Conservation (phyloP, 2,888 invertebrate genomes). For the Heliconius erato region DNA sequence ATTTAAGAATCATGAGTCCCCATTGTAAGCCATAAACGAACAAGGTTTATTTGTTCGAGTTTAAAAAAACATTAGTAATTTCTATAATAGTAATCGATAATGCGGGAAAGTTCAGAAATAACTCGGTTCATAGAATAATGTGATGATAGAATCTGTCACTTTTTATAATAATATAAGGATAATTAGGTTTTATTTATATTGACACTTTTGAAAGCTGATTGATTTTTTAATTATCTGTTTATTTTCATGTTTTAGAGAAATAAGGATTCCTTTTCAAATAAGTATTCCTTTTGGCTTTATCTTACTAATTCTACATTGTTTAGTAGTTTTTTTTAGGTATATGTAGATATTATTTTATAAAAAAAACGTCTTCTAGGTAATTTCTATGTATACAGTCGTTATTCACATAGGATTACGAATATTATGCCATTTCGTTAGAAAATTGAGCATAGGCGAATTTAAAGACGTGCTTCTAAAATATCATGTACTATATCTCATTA, state of each 20-base stretch:
- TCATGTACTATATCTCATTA: not conserved
- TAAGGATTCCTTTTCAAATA: no score
- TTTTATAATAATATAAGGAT: not conserved
- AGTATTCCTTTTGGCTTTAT: no score
- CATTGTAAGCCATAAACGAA: slow-evolving; percentile 15
- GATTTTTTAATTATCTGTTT: not conserved
- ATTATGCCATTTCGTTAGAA: not conserved
- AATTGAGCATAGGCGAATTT: not conserved
- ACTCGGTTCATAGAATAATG: not conserved
- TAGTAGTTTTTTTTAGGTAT: no score
- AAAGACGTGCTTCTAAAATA: not conserved
- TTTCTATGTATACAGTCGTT: not conserved
- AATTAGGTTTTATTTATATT: not conserved
- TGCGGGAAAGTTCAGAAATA: slow-evolving; percentile 29
- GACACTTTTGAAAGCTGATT: not conserved
- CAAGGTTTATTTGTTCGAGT: not conserved
- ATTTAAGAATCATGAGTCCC: slow-evolving; percentile 2
- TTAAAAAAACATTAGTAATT: slow-evolving; percentile 17
- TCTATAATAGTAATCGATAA: slow-evolving; percentile 9
- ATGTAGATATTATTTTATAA: no score
- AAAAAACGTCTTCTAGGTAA: not conserved
- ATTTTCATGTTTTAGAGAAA: not conserved
- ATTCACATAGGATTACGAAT: not conserved
- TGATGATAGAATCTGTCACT: not conserved
- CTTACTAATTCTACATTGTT: no score